Base-by-base conservation (phyloP, 2,888 invertebrate species). In the Argyra leucocephala region DNA sequence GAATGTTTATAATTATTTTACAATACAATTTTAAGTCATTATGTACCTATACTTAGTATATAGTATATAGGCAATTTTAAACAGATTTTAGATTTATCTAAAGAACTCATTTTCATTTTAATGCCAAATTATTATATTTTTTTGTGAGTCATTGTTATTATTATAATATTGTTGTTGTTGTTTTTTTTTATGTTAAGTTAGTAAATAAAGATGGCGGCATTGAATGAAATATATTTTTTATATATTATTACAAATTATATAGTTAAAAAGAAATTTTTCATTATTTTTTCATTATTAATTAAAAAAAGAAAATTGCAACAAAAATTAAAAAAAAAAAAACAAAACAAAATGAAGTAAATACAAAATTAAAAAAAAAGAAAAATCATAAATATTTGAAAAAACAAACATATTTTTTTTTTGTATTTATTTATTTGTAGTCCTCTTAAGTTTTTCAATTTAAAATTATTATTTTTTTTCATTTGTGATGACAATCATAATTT, bases 251-350 rank as follows among this genome's bases (percentile, higher is more conserved):
- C 12, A 48, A 48, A 48, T 48, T 10, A 31, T n/a, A n/a, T 31
- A 31, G 18, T 48, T 3, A 18, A 37, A 48, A 48, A 48, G 4
- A 48, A 48, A 48, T 48, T 10, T 48, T 48, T 48, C 48, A 48
- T 48, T 48, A 48, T n/a, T 48, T 31, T 48, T 48, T n/a, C 48
- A 48, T 48, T 48, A 48, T 48, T 48, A 48, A 48, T 48, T 48
- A 15, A 5, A 48, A 48, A 48, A 48, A 2, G 15, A 18, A 48
- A 48, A 48, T n/a, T n/a, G n/a, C n/a, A n/a, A n/a, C n/a, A n/a
- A n/a, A n/a, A n/a, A n/a, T n/a, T n/a, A n/a, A n/a, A n/a, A 48
- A 48, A n/a, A 15, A 48, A 48, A 48, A 48, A 18, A 48, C 18
- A 48, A 48, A 48, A 48, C 12, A 31, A 31, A 31, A 7, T n/a